phyloP scores from a whole-genome alignment of 2,113 vertebrate species.

The Oreochromis spilurus region DNA sequence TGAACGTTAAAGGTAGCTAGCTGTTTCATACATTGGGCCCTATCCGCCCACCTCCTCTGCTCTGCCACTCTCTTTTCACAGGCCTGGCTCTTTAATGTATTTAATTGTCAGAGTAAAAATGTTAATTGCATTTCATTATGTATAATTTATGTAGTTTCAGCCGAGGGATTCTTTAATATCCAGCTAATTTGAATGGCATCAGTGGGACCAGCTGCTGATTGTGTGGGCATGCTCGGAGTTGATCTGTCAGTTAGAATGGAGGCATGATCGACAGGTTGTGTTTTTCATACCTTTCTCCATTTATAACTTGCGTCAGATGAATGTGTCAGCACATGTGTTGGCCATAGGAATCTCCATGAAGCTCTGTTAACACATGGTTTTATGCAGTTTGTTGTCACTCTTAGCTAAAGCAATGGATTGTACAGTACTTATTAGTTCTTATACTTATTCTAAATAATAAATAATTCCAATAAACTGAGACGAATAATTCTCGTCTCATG shows the following conservation, averaged over 20 bases:
- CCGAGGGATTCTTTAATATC: conserved; percentile 65
- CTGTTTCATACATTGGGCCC: conserved; percentile 7
- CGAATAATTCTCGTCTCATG: neutral
- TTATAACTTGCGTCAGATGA: neutral
- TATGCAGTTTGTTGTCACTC: neutral
- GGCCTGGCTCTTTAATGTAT: conserved; percentile 54
- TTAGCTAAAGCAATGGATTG: neutral
- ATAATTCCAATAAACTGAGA: neutral
- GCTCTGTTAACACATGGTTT: neutral
- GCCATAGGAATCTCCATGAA: neutral
- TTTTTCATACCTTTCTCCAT: conserved; percentile 25
- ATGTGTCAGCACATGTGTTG: neutral
- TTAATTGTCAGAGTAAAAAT: conserved; percentile 68
- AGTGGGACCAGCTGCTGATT: conserved; percentile 45
- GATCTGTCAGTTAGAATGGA: conserved; percentile 54
- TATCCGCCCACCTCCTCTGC: neutral
- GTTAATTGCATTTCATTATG: conserved; percentile 76
- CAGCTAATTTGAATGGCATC: conserved; percentile 63
- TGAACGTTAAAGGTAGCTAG: conserved; percentile 35
- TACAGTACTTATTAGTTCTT: neutral
- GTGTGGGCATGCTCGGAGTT: conserved; percentile 42
- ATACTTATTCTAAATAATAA: neutral
- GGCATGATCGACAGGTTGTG: conserved; percentile 47
- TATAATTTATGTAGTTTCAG: conserved; percentile 68
- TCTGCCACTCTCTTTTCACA: conserved; percentile 9